phyloP scores from a whole-genome alignment of 2,797 vertebrate species.

The Neoniphon sammara region DNA sequence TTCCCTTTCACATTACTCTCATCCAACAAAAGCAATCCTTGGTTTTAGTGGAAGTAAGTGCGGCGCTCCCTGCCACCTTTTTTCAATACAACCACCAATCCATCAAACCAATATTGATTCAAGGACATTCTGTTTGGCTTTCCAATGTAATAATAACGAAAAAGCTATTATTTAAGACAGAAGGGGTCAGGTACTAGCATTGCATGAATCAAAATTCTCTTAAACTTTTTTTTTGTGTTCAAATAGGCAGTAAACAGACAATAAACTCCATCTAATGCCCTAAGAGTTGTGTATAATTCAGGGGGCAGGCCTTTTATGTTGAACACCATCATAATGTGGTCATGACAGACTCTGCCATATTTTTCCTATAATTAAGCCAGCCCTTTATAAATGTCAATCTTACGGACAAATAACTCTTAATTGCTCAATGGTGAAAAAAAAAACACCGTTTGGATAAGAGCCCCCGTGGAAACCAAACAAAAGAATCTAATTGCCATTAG shows the following conservation, averaged over 20 bases:
- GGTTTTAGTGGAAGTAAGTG: slow-evolving; percentile 34
- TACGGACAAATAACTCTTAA: slow-evolving; percentile 86
- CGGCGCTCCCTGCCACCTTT: slow-evolving; percentile 32
- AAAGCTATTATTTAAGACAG: slow-evolving; percentile 45
- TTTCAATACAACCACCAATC: slow-evolving; percentile 38
- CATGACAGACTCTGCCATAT: slow-evolving; percentile 69
- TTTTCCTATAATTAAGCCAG: slow-evolving; percentile 75
- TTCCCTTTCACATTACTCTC: slow-evolving; percentile 42
- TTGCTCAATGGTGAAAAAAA: slow-evolving; percentile 80
- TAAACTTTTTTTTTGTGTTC: slow-evolving; percentile 23
- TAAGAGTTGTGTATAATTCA: slow-evolving; percentile 37
- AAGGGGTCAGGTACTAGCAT: background rate
- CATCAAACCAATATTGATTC: slow-evolving; percentile 42
- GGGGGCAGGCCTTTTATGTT: slow-evolving; percentile 48
- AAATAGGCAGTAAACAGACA: slow-evolving; percentile 2
- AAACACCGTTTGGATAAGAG: slow-evolving; percentile 79
- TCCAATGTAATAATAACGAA: slow-evolving; percentile 27
- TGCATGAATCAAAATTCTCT: slow-evolving; percentile 37
- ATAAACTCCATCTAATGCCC: background rate
- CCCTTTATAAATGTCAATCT: slow-evolving; percentile 84
- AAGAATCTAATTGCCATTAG: slow-evolving; percentile 85
- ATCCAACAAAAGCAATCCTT: slow-evolving; percentile 39
- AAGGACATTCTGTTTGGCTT: slow-evolving; percentile 31
- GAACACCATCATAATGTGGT: slow-evolving; percentile 41
- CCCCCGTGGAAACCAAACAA: slow-evolving; percentile 83